Evolutionary conservation across 2,888 invertebrate genomes (phyloP).

Genomic region (Anarsia innoxiella): DNA sequence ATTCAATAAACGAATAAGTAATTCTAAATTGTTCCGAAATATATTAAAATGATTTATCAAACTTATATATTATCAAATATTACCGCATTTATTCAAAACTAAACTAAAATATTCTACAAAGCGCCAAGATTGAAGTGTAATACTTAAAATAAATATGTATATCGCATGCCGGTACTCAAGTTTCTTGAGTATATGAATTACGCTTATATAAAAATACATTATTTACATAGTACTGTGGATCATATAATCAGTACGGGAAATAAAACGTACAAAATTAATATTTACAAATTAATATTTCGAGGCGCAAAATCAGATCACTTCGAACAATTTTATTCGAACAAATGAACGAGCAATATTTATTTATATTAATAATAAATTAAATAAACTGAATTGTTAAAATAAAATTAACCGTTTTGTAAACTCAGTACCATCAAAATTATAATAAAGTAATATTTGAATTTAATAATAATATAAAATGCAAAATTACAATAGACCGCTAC

Average conservation of each 20-base stretch:
- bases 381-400: neutral
- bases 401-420: slow-evolving; percentile 6
- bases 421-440: slow-evolving; percentile 5
- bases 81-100: slow-evolving; percentile 1
- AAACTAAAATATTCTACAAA: slow-evolving; percentile 1
- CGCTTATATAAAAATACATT: slow-evolving; percentile 52
- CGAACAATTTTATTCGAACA: neutral
- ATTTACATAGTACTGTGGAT: slow-evolving; percentile 36
- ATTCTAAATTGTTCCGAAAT: too few relatives aligned
- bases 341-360: neutral
- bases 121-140: too few relatives aligned
- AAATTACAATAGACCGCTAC: slow-evolving; percentile 17
- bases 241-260: neutral
- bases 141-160: too few relatives aligned
- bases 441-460: neutral
- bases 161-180: slow-evolving; percentile 41
- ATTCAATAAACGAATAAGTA: neutral
- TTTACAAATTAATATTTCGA: slow-evolving; percentile 16
- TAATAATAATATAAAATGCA: slow-evolving; percentile 16
- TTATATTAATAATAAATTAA: slow-evolving; percentile 1
- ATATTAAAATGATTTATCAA: slow-evolving; percentile 50
- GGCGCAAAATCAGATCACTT: slow-evolving; percentile 2
- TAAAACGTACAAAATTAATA: neutral
- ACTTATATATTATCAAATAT: slow-evolving; percentile 27
- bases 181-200: slow-evolving; percentile 36